Evolutionary conservation across 2,797 vertebrate genomes (phyloP).

Genomic region (Gallirallus australis): DNA sequence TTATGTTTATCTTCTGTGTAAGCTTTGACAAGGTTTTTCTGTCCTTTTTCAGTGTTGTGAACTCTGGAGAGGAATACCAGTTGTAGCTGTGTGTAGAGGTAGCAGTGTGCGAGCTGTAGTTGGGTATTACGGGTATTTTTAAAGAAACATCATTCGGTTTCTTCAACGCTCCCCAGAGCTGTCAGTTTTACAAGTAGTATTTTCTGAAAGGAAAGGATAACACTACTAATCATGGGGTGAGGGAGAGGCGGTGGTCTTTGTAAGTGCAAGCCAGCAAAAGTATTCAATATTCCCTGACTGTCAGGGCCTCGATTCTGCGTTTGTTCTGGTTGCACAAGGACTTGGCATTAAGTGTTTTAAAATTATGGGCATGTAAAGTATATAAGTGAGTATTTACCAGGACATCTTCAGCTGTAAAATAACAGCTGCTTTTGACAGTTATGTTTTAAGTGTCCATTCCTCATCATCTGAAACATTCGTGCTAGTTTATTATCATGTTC

Average conservation of each 20-base stretch:
- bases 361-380: not conserved
- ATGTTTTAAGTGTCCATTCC: constrained; percentile 40
- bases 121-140: not conserved
- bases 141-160: not conserved
- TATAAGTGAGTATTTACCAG: not conserved
- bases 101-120: not conserved
- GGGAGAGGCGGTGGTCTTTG: not conserved
- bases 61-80: not conserved
- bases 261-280: not conserved
- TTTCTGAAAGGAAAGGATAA: not conserved
- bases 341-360: not conserved
- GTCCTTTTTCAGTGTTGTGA: not conserved
- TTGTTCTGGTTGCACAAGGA: not conserved
- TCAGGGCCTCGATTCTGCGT: not conserved
- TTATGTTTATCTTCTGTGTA: constrained; percentile 39
- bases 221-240: not conserved
- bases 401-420: constrained; percentile 34
- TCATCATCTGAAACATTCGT: constrained; percentile 42
- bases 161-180: not conserved
- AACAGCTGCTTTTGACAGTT: not conserved
- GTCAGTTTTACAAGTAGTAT: not conserved
- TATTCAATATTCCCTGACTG: not conserved
- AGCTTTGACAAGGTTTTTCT: constrained; percentile 38
- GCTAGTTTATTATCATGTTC: constrained; percentile 9
- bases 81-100: not conserved